Base-by-base conservation (phyloP, 2,113 vertebrate species). In the human (Homo sapiens) region DNA sequence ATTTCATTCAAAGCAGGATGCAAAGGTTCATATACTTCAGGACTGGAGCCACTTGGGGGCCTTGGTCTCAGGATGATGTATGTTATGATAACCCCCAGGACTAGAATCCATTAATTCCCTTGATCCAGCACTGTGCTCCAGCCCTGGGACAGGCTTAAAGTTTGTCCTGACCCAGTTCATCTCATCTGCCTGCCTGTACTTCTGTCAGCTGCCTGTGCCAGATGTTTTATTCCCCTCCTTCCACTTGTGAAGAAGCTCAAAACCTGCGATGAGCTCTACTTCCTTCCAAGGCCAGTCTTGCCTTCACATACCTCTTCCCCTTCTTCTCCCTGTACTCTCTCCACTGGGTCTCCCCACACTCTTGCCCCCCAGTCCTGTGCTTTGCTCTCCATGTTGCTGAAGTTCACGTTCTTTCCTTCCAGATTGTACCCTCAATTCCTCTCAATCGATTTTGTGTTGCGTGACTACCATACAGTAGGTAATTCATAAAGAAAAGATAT, bases 311-410 rank as follows among this genome's bases (percentile, higher is more conserved):
- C 32, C 38, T 59, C 66, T 72, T 16, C 11, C 5, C 2, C 18
- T 20, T 35, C 45, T 25, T 18, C 18, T 25, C 45, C 48, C 84
- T 11, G 14, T 7, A 30, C 13, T 45, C 7, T 8, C 14, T 20
- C 27, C 22, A n/a, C 11, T 23, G 11, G 35, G 11, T 35, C 16
- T n/a, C 5, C 52, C 16, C 64, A 17, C 38, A 30, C 38, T 27
- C 38, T 43, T 0, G 2, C 25, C 3, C n/a, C 22, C 35, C 23
- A 14, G 17, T 1, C 57, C 38, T 25, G 23, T 20, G 48, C 8
- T 55, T 45, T 23, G 6, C n/a, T 50, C 23, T 25, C 30, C 57
- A 32, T 1, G 2, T 14, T 43, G 3, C 27, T 89, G n/a, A 75
- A 52, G 14, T 43, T 75, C 43, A 52, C 20, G 27, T 75, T 30